Evolutionary conservation across 2,797 vertebrate genomes (phyloP), one percentile per base, ranked within the genome.

Genomic region (Coracias cyanogaster): DNA sequence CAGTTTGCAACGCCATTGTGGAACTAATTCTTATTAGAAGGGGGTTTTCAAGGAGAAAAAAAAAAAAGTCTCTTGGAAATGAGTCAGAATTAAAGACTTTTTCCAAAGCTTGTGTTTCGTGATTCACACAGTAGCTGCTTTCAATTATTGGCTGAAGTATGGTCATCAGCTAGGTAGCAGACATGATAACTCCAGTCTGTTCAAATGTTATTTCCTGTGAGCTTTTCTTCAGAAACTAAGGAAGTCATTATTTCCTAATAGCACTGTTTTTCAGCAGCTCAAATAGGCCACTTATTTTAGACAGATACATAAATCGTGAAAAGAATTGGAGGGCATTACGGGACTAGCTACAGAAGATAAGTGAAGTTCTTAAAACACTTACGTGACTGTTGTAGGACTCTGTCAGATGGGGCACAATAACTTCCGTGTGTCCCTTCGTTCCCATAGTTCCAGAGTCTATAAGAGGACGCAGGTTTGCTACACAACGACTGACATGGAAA

Each of bases 381-480:
- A 99, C 99, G 73, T 99, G 99, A 98, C 99, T 99, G 88, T 99
- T 99, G 94, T 99, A 99, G 25, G 99, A 99, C 96, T 99, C 99
- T 7, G 99, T 99, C 97, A 99, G 96, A 90, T 98, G 98, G 95
- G 99, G 99, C 95, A 99, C 98, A 94, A 99, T 99, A 76, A 99
- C 98, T 98, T 99, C 99, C 0, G 99, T 99, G 97, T 99, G 99
- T 95, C 99, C 99, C 98, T 99, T 99, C 5, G 99, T 99, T 96
- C 99, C 99, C 99, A 99, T 99, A 64, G 99, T 99, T 94, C 99
- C 99, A 39, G 99, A 99, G 98, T 99, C 99, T 90, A 99, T 97
- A 78, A 99, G 98, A 94, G 99, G 98, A 90, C 98, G 98, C 89
- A 99, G 98, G 98, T 99, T 99, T 96, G 99, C 99, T 94, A 99